Evolutionary conservation across 2,888 invertebrate genomes (phyloP), one percentile per base, ranked within the genome.

Genomic region (Drosophila cognata): DNA sequence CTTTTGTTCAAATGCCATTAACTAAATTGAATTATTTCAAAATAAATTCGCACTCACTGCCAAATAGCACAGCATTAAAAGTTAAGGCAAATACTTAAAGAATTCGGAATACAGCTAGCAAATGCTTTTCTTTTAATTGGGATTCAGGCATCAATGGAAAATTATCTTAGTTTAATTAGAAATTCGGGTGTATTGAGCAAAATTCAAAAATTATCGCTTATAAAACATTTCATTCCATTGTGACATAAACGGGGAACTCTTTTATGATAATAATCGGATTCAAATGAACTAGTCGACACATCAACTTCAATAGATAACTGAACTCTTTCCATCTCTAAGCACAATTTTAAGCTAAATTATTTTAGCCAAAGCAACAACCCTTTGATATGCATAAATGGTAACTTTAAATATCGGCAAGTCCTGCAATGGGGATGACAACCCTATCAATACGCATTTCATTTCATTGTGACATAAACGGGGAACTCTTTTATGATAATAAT

Each of bases 11-110:
- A 66, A 51, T 63, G 50, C 75, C 79, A 77, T 77, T 79, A 74
- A 74, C 52, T 57, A 63, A 77, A 78, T 78, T 79, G 79, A 79
- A 74, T 74, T 79, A 66, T 59, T 77, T 71, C 11, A 53, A 79
- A 74, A 79, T 70, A 67, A 74, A 71, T 55, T 60, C 43, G n/a
- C 50, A 50, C 31, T 28, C 38, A 21, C 62, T 60, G 31, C 59
- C 52, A 64, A 74, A 78, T 66, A 60, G 55, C 55, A n/a, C 29
- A 33, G 65, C 74, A 65, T 70, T 77, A 56, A 77, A 69, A 69
- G 68, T 73, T 55, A 68, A 65, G 58, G 57, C 35, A 58, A 58
- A 33, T 25, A 33, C 60, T 57, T 48, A 67, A 58, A 62, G 58
- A 41, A 60, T 71, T 46, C 35, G 33, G 35, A 33, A 16, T n/a